phyloP scores from a whole-genome alignment of 2,888 invertebrate genomes.

The Lissonota sp. region DNA sequence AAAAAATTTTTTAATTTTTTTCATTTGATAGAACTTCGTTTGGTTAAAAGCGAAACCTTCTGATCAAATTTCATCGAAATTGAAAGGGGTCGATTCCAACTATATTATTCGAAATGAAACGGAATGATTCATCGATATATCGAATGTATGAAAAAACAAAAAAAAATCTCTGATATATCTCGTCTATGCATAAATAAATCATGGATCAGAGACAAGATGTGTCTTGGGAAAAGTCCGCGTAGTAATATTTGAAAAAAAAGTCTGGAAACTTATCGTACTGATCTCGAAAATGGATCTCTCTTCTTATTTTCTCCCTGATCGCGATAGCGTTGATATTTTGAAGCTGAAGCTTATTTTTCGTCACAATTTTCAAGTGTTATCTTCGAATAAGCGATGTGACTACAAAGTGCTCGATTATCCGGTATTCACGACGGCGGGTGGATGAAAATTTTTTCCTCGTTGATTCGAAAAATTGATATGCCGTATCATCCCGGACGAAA shows the following conservation, averaged over 20 bases:
- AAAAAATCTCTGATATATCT: constrained; percentile 6
- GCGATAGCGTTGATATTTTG: no score
- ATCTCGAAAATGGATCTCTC: background rate
- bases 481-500: constrained; percentile 3
- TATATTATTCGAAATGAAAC: no score
- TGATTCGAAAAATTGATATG: constrained; percentile 29
- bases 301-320: background rate
- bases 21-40: no score
- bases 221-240: background rate
- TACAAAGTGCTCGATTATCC: constrained; percentile 7
- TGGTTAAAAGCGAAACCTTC: no score
- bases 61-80: no score
- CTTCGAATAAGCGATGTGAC: background rate
- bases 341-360: no score
- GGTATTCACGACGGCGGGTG: background rate
- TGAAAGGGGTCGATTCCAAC: no score
- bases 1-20: no score
- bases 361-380: no score
- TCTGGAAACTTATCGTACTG: background rate
- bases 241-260: background rate
- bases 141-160: no score
- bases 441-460: background rate
- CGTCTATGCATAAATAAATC: background rate
- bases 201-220: background rate
- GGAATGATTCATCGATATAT: no score